Evolutionary conservation across 2,113 vertebrate genomes (phyloP).

Genomic region (Lipophrys pholis): DNA sequence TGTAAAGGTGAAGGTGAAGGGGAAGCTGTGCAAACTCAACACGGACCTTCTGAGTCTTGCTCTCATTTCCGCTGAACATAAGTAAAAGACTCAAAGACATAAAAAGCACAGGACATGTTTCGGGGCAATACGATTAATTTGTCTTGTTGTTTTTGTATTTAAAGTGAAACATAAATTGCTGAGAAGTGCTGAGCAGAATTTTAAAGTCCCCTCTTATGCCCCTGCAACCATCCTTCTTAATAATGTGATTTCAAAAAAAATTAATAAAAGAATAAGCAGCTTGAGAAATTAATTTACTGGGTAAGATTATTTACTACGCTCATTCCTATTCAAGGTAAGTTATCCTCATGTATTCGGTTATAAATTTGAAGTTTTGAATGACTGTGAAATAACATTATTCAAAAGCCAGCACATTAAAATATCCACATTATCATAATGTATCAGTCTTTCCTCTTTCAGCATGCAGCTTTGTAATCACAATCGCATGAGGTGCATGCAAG

Average conservation of each 20-base stretch:
- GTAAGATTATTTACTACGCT: neutral
- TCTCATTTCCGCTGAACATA: neutral
- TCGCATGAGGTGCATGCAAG: too few relatives aligned
- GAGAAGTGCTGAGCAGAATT: constrained; percentile 19
- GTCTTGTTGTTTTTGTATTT: constrained; percentile 23
- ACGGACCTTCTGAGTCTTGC: constrained; percentile 1
- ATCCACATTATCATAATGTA: too few relatives aligned
- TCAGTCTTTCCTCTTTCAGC: too few relatives aligned
- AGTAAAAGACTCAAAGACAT: constrained; percentile 3
- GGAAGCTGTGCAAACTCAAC: neutral
- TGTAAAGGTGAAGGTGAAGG: too few relatives aligned
- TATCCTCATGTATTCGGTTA: neutral
- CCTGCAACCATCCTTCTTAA: constrained; percentile 2
- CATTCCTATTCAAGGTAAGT: neutral
- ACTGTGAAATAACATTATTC: too few relatives aligned
- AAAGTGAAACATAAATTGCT: constrained; percentile 7
- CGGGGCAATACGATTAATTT: neutral
- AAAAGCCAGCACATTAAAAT: too few relatives aligned
- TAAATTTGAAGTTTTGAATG: neutral
- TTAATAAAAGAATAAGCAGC: constrained; percentile 6
- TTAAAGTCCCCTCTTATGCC: constrained; percentile 9
- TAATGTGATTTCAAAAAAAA: constrained; percentile 2
- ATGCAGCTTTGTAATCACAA: too few relatives aligned
- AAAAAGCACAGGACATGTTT: constrained; percentile 12
- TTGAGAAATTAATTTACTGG: constrained; percentile 13